Percentiles rank a stretch among this genome's conserved stretches.
Conservation (phyloP, 2,888 invertebrate species). For the Hirtodrosophila trivittata region DNA sequence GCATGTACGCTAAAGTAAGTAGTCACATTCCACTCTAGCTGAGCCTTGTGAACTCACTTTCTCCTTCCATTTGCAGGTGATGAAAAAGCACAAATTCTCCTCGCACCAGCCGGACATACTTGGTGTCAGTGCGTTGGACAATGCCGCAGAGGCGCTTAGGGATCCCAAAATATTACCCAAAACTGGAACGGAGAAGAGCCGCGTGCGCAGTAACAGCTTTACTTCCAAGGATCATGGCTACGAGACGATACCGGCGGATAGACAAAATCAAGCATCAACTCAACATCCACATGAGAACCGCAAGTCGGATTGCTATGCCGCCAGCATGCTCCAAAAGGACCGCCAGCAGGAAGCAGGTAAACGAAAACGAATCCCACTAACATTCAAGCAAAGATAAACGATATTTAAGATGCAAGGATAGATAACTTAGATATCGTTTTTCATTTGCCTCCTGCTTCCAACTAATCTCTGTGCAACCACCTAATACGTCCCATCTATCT, state of each 20-base stretch:
- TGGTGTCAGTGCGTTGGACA: conserved; percentile 76
- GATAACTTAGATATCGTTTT: conserved; percentile 4
- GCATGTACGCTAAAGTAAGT: conserved; percentile 94
- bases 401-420: conserved; percentile 1
- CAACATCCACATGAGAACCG: conserved; percentile 78
- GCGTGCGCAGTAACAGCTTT: conserved; percentile 83
- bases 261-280: conserved; percentile 39
- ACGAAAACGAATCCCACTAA: neutral
- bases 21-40: neutral
- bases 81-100: conserved; percentile 84
- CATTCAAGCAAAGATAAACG: neutral
- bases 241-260: conserved; percentile 85
- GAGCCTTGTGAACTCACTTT: too few relatives aligned
- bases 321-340: conserved; percentile 81
- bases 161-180: conserved; percentile 52
- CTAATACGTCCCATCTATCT: conserved; percentile 57
- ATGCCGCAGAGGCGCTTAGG: conserved; percentile 72
- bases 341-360: conserved; percentile 80
- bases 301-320: conserved; percentile 83
- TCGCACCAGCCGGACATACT: conserved; percentile 67
- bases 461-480: conserved; percentile 21
- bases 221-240: conserved; percentile 86
- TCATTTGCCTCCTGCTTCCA: conserved; percentile 3
- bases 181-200: conserved; percentile 85
- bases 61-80: conserved; percentile 81